A percentile compares a stretch with the other conserved stretches of the same genome.
These are phyloP conservation scores for Hypanus sabinus DNA, from an alignment of 2,113 vertebrate genomes.

Conservation along the genomic window DNA sequence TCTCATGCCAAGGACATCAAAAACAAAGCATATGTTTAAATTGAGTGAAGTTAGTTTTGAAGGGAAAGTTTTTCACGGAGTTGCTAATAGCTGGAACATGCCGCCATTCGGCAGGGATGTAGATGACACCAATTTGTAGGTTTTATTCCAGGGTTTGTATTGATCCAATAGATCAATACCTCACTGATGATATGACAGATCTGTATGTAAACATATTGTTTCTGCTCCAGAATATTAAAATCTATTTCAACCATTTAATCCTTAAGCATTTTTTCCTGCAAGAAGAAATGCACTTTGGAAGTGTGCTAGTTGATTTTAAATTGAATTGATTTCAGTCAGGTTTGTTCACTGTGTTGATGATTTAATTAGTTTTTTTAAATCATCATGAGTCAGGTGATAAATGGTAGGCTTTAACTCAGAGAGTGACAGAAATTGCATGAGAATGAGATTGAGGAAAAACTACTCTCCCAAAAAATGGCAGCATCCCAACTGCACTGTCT, in stretches of 20 bases:
- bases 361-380: conserved; percentile 9
- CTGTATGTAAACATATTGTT: neutral
- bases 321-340: neutral
- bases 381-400: neutral
- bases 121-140: neutral
- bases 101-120: neutral
- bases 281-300: neutral
- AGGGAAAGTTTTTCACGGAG: too few species aligned
- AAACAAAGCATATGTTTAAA: too few species aligned
- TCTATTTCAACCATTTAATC: neutral
- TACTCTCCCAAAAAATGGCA: neutral
- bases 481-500: neutral
- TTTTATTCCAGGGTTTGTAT: neutral
- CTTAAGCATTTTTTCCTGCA: neutral
- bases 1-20: too few species aligned
- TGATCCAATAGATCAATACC: neutral
- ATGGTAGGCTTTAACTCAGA: neutral
- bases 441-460: neutral
- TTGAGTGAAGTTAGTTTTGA: neutral
- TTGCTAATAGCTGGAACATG: too few species aligned
- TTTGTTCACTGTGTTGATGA: neutral
- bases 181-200: neutral
- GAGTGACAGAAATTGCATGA: neutral
- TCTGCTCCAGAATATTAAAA: neutral
- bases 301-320: neutral